These are phyloP conservation scores for Platygyra sinensis DNA, from an alignment of 64 coral and sea anemone genomes.

Conservation along the genomic window DNA sequence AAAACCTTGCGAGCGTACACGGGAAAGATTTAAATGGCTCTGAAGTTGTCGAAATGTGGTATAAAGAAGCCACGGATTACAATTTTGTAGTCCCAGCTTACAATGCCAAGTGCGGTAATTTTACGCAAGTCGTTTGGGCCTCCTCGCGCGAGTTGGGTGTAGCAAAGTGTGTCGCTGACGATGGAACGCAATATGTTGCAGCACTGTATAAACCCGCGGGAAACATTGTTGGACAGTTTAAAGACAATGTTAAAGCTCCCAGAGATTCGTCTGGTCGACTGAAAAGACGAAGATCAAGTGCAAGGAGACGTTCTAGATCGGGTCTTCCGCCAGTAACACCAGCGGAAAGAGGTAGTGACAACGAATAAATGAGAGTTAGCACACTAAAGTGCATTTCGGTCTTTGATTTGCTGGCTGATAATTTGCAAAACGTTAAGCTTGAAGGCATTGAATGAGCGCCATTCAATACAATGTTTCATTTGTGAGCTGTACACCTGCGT, in stretches of 20 bases:
- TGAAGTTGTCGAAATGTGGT: conserved; percentile 83
- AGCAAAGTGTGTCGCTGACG: conserved; percentile 56
- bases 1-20: conserved; percentile 57
- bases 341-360: conserved; percentile 17
- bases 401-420: too few relatives aligned
- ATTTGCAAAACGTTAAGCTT: too few relatives aligned
- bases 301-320: conserved; percentile 49
- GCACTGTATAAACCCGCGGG: conserved; percentile 80
- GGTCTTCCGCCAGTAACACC: conserved; percentile 4
- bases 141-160: conserved; percentile 68
- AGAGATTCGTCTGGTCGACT: conserved; percentile 54
- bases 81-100: conserved; percentile 85
- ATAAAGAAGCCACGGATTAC: conserved; percentile 81
- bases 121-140: conserved; percentile 87
- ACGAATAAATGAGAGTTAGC: neutral
- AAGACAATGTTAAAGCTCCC: conserved; percentile 76
- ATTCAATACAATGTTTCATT: too few relatives aligned
- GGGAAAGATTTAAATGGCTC: conserved; percentile 61
- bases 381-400: too few relatives aligned
- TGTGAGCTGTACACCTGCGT: too few relatives aligned
- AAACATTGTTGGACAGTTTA: conserved; percentile 84
- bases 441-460: too few relatives aligned
- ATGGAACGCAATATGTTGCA: conserved; percentile 78
- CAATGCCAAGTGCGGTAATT: conserved; percentile 81
- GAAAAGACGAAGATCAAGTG: conserved; percentile 67